Percentiles rank a stretch among this genome's conserved stretches.
phyloP scores from a whole-genome alignment of 2,888 invertebrate genomes.

The Ferrisia virgata region DNA sequence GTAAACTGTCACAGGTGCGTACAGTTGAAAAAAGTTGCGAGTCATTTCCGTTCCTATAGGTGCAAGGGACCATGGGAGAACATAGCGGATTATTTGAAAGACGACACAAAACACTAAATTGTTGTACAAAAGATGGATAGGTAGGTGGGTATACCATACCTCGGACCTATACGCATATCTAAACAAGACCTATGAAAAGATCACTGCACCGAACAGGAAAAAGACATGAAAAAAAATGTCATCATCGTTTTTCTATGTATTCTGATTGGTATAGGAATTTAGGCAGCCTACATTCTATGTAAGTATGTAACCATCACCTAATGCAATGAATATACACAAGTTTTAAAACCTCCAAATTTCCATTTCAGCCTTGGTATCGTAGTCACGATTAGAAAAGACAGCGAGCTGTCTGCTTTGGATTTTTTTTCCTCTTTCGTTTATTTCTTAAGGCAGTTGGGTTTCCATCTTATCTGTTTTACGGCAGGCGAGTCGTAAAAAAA shows the following conservation, averaged over 20 bases:
- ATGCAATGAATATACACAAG: no score
- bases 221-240: not conserved
- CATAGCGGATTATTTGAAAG: not conserved
- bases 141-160: not conserved
- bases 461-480: not conserved
- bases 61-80: not conserved
- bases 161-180: not conserved
- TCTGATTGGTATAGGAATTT: not conserved
- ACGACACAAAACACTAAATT: not conserved
- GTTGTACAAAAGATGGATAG: no score
- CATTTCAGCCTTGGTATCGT: not conserved
- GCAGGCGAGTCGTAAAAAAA: not conserved
- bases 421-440: not conserved
- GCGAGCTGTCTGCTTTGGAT: not conserved
- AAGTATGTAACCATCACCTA: not conserved
- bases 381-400: not conserved
- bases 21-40: not conserved
- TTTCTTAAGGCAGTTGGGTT: not conserved
- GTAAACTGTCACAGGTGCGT: conserved; percentile 2
- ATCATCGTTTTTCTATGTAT: not conserved
- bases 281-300: not conserved
- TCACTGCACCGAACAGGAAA: not conserved
- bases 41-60: not conserved
- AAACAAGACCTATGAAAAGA: not conserved
- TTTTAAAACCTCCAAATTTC: not conserved